Base-by-base conservation (phyloP, 2,797 vertebrate genomes). In the Rallus crepitans region DNA sequence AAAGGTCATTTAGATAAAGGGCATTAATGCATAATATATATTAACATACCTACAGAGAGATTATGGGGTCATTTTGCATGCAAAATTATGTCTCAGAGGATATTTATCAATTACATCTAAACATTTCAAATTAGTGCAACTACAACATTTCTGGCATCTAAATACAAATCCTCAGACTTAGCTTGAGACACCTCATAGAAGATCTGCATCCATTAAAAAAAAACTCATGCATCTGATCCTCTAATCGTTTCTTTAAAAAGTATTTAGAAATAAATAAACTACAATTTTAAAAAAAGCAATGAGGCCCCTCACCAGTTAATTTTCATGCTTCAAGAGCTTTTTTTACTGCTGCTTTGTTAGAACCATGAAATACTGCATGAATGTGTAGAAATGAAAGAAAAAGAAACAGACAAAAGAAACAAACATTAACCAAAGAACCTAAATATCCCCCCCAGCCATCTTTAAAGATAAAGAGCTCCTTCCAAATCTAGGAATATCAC, bases 281-380 rank as follows among this genome's bases (percentile, higher is more conserved):
- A 98, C 96, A 98, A 97, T 97, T 96, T 97, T 78, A 3, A 97
- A 98, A 98, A 97, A 98, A 98, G 98, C 98, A 98, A 98, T 98
- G 98, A 98, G 98, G 98, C 98, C 98, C 98, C 98, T 98, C 98
- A 98, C 98, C 98, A 98, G 98, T 97, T 98, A 98, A 98, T 98
- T 98, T 98, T 98, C 98, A 98, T 98, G 98, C 98, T 98, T 98
- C 98, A 98, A 98, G 98, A 98, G 98, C 95, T 98, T 98, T 97
- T 98, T 98, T 98, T 98, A 98, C 98, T 98, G 98, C 98, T 98
- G 98, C 98, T 98, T 98, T 98, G 98, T 98, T 98, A 98, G 98
- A 98, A 98, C 98, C 98, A 98, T 98, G 98, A 98, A 98, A 98
- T 98, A 98, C 98, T 98, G 98, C 98, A 98, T 98, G 98, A 98